phyloP scores from a whole-genome alignment of 2,113 vertebrate genomes.

The Salvelinus alpinus region DNA sequence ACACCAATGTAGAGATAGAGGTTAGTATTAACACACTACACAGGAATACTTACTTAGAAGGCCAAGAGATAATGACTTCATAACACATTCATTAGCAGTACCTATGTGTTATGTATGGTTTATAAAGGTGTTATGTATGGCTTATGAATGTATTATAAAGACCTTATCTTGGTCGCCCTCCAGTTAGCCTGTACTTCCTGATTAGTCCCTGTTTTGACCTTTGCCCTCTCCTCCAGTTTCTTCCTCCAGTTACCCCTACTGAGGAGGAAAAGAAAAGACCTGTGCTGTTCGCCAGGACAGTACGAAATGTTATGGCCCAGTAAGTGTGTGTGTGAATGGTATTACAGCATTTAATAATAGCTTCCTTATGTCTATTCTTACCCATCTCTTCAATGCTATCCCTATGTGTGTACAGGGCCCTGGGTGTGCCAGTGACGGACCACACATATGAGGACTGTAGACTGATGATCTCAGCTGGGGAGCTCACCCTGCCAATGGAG shows the following conservation, averaged over 20 bases:
- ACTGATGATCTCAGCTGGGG: conserved; percentile 95
- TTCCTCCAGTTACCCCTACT: conserved; percentile 84
- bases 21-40: conserved; percentile 39
- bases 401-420: conserved; percentile 68
- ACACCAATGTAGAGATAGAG: conserved; percentile 93
- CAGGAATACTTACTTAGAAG: not conserved
- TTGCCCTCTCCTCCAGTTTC: conserved; percentile 77
- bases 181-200: not conserved
- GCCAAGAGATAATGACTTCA: too few species aligned
- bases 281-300: conserved; percentile 80
- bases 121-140: too few species aligned
- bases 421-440: conserved; percentile 88
- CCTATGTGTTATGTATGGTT: too few species aligned
- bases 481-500: conserved; percentile 95
- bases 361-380: not conserved
- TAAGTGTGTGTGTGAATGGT: conserved; percentile 62
- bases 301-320: conserved; percentile 87
- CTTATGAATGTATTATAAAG: too few species aligned
- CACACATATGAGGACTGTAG: conserved; percentile 97
- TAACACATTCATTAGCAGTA: too few species aligned
- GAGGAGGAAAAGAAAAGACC: conserved; percentile 86
- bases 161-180: too few species aligned
- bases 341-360: not conserved
- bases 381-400: not conserved
- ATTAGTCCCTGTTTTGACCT: not conserved